Conservation (phyloP, 2,113 vertebrate genomes). For the Tetrao urogallus region DNA sequence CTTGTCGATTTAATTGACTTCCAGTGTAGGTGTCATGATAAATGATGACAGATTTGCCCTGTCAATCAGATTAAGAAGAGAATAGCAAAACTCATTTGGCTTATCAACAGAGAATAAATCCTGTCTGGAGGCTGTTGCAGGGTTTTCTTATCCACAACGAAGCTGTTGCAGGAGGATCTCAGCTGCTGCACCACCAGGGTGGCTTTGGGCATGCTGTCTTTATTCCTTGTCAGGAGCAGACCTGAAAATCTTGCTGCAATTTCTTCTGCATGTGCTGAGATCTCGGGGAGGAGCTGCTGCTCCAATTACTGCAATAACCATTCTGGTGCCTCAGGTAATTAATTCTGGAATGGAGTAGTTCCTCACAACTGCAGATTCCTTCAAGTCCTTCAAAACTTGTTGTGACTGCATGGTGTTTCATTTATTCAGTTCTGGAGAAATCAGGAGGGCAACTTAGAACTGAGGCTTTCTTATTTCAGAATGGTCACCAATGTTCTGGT, state of each 20-base stretch:
- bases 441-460: fast-evolving
- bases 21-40: neutral
- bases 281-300: neutral
- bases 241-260: neutral
- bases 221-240: neutral
- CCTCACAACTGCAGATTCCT: neutral
- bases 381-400: neutral
- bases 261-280: neutral
- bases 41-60: neutral
- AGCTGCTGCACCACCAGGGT: fast-evolving
- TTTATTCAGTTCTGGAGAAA: neutral
- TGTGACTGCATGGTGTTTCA: fast-evolving
- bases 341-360: neutral
- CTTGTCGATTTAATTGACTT: neutral
- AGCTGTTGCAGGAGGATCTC: neutral
- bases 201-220: neutral
- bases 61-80: constrained; percentile 10
- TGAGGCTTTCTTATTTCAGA: neutral
- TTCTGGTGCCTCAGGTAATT: neutral
- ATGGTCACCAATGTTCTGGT: fast-evolving
- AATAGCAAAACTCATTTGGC: constrained; percentile 30
- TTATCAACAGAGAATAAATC: constrained; percentile 33
- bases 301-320: fast-evolving
- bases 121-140: neutral
- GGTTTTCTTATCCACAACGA: neutral